Evolutionary conservation across 2,797 vertebrate species (phyloP).

Genomic region (Mycteria americana): DNA sequence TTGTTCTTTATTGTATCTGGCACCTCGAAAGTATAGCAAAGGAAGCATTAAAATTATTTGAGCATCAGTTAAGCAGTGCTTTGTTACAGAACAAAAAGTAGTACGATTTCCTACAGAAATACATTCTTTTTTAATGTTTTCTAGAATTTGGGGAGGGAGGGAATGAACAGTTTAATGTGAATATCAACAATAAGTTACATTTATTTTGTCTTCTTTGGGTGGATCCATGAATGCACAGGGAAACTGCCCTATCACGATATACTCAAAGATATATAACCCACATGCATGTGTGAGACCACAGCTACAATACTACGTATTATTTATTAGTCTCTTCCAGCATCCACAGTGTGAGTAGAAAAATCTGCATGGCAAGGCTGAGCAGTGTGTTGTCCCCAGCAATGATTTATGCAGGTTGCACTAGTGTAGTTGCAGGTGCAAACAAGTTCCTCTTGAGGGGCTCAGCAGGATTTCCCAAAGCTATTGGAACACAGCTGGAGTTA

Average conservation of each 20-base stretch:
- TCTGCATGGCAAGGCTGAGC: background rate
- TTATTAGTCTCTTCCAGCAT: background rate
- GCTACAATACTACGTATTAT: background rate
- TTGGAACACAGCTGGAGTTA: constrained; percentile 7
- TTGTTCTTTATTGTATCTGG: background rate
- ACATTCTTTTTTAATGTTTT: background rate
- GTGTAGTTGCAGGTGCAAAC: background rate
- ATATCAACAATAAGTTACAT: background rate
- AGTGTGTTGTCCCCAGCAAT: background rate
- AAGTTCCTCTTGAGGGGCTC: background rate
- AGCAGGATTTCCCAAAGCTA: constrained; percentile 6
- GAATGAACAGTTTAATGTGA: background rate
- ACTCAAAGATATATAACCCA: background rate
- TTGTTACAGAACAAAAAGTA: background rate
- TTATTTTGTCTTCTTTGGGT: background rate
- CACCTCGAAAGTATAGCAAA: background rate
- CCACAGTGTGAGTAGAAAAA: background rate
- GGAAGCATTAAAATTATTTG: background rate
- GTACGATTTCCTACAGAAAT: background rate
- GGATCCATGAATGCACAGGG: background rate
- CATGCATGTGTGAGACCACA: background rate
- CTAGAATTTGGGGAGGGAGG: background rate
- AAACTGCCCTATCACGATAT: background rate
- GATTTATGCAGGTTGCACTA: background rate
- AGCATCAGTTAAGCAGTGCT: background rate